phyloP scores from a whole-genome alignment of 1,140 invertebrate species.

The Prorops nasuta region DNA sequence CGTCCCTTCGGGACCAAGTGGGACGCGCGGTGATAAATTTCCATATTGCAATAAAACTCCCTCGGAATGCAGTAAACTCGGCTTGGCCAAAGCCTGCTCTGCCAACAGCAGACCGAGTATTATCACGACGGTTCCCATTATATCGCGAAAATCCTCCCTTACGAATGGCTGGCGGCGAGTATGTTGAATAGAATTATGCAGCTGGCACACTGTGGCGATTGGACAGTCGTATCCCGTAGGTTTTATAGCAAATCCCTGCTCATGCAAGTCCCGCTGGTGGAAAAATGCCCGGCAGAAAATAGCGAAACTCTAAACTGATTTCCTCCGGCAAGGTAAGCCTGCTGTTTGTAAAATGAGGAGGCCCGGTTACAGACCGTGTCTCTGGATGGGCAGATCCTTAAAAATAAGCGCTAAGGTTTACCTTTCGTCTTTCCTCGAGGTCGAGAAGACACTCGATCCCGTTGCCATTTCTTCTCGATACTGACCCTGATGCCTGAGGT shows the following conservation, averaged over 20 bases:
- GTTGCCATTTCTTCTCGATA: slow-evolving; percentile 19
- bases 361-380: slow-evolving; percentile 17
- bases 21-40: slow-evolving; percentile 36
- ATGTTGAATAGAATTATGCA: not conserved
- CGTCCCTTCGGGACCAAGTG: no score
- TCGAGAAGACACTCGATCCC: slow-evolving; percentile 28
- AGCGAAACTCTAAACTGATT: no score
- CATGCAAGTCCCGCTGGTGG: no score
- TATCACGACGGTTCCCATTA: slow-evolving; percentile 24
- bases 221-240: no score
- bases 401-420: slow-evolving; percentile 15
- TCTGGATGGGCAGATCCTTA: not conserved
- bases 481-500: slow-evolving; percentile 6
- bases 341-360: slow-evolving; percentile 35
- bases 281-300: no score
- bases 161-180: not conserved
- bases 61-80: slow-evolving; percentile 28
- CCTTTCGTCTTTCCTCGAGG: no score
- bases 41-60: slow-evolving; percentile 30
- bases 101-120: slow-evolving; percentile 21
- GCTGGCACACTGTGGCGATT: no score
- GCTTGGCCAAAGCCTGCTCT: slow-evolving; percentile 28
- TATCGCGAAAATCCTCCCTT: not conserved
- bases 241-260: no score
- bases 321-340: slow-evolving; percentile 26